Percentiles rank a stretch among this genome's conserved stretches.
Evolutionary conservation across 2,113 vertebrate species (phyloP).

Genomic region (Oncorhynchus mykiss): DNA sequence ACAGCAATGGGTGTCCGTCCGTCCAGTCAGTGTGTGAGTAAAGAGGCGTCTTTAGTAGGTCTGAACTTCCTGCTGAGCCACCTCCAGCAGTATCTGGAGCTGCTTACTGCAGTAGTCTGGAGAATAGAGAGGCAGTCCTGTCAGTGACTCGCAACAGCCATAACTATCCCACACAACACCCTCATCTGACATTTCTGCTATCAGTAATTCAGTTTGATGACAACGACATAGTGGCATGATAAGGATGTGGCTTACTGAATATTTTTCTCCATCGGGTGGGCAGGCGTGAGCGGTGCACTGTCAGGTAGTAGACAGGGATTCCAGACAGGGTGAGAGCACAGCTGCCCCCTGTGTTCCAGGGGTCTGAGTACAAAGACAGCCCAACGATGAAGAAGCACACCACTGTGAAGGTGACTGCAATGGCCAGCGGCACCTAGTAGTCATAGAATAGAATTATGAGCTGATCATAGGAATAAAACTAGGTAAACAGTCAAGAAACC

Average conservation of each 20-base stretch:
- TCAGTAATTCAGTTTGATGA: not conserved
- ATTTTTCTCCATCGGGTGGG: slow-evolving; percentile 51
- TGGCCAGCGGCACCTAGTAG: slow-evolving; percentile 83
- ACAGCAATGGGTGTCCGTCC: not conserved
- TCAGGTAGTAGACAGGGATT: slow-evolving; percentile 87
- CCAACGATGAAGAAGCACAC: slow-evolving; percentile 94
- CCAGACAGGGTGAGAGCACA: slow-evolving; percentile 88
- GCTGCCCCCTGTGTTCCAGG: slow-evolving; percentile 87
- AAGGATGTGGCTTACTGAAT: slow-evolving; percentile 61
- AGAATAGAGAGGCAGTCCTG: not conserved
- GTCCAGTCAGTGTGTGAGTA: no score
- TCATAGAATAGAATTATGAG: not conserved
- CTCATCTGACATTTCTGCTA: not conserved
- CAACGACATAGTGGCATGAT: not conserved
- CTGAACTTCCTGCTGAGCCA: slow-evolving; percentile 71
- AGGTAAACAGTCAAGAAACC: not conserved
- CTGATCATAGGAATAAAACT: not conserved
- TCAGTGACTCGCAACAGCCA: not conserved
- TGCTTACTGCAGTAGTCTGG: slow-evolving; percentile 65
- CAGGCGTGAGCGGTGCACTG: slow-evolving; percentile 51
- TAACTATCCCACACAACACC: not conserved
- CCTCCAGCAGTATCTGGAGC: slow-evolving; percentile 74
- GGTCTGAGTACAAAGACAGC: slow-evolving; percentile 93
- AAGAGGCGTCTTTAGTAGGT: slow-evolving; percentile 63
- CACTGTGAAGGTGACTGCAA: slow-evolving; percentile 86